Conservation (phyloP, 2,888 invertebrate species). For the Macroteleia sp. region DNA sequence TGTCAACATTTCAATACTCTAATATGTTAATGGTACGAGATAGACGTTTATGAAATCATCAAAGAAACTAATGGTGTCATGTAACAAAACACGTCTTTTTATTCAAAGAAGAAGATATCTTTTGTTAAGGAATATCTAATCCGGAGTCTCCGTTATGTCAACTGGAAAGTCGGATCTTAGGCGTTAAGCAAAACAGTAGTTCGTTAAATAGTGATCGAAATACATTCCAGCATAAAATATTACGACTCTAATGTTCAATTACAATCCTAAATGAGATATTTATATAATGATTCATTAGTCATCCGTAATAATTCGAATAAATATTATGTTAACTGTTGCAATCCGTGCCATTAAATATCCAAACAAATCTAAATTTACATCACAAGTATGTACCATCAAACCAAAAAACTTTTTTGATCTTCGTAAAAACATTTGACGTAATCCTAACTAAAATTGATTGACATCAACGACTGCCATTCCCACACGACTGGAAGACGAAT, state of each 20-base stretch:
- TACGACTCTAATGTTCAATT: not conserved
- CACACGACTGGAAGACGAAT: slow-evolving; percentile 1
- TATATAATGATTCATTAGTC: slow-evolving; percentile 4
- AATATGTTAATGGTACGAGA: not conserved
- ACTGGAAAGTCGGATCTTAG: not conserved
- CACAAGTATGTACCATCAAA: slow-evolving; percentile 10
- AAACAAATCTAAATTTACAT: slow-evolving; percentile 21
- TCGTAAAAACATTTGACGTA: slow-evolving; percentile 33
- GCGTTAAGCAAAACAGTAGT: slow-evolving; percentile 21
- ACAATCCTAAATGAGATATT: not conserved
- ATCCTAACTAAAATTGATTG: slow-evolving; percentile 28
- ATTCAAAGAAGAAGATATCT: slow-evolving; percentile 1
- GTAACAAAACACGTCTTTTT: slow-evolving; percentile 15
- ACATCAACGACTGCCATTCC: slow-evolving; percentile 23
- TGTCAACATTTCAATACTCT: not conserved
- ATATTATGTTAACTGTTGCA: slow-evolving; percentile 45
- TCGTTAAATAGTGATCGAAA: not conserved
- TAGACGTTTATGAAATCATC: not conserved
- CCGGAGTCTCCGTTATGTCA: slow-evolving; percentile 19
- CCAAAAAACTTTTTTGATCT: slow-evolving; percentile 21
- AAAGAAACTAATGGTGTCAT: not conserved
- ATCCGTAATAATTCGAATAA: not conserved
- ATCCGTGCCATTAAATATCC: not conserved
- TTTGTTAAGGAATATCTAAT: slow-evolving; percentile 26
- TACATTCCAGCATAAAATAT: not conserved